phyloP scores from a whole-genome alignment of 2,888 invertebrate genomes.

The Parnassius orleans region DNA sequence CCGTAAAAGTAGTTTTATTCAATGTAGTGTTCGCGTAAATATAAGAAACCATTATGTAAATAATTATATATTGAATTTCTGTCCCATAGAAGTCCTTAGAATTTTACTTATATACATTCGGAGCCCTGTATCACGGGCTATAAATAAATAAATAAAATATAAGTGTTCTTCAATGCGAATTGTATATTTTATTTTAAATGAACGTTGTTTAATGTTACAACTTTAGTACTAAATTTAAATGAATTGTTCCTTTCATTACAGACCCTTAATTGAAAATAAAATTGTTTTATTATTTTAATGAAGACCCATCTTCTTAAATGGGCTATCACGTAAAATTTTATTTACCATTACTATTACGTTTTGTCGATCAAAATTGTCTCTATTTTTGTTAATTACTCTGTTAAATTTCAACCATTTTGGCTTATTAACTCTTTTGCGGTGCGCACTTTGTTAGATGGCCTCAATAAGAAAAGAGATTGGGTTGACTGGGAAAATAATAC shows the following conservation, averaged over 20 bases:
- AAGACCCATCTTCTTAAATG: constrained; percentile 2
- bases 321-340: constrained; percentile 12
- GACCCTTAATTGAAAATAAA: not conserved
- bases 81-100: no score
- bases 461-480: not conserved
- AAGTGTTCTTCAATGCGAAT: no score
- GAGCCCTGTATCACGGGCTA: no score
- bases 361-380: constrained; percentile 4
- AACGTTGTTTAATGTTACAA: not conserved
- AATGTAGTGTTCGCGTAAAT: no score
- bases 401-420: constrained; percentile 15
- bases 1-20: no score
- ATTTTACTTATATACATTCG: no score
- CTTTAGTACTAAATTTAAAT: not conserved
- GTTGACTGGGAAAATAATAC: not conserved
- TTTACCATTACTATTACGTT: constrained; percentile 1
- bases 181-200: no score
- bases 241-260: not conserved
- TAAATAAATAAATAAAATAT: no score
- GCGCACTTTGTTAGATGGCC: constrained; percentile 6
- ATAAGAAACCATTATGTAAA: no score
- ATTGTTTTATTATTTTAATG: constrained; percentile 8
- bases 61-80: no score
- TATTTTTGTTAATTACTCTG: constrained; percentile 21
- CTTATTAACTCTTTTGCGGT: constrained; percentile 4